A percentile compares a stretch with the other conserved stretches of the same genome.
These are phyloP conservation scores for Phylloscopus trochiloides DNA, from an alignment of 2,113 vertebrate genomes.

Conservation along the genomic window DNA sequence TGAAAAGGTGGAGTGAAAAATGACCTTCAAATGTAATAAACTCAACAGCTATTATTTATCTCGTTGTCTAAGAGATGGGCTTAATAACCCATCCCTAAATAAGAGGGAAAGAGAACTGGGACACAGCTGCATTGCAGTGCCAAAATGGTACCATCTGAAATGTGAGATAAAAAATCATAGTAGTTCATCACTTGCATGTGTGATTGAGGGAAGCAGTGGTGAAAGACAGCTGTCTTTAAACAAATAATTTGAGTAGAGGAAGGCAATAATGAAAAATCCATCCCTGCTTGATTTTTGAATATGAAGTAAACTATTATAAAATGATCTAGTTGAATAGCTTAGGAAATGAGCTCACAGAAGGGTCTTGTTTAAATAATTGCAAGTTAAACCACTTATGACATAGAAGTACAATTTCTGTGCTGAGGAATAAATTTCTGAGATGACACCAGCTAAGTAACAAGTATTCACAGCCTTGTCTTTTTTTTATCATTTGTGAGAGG, in stretches of 20 bases:
- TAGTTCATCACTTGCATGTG: not conserved
- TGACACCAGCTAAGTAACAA: not conserved
- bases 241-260: not conserved
- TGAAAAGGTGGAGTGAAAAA: slow-evolving; percentile 26
- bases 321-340: not conserved
- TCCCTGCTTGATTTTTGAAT: not conserved
- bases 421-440: not conserved
- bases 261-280: not conserved
- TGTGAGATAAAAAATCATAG: not conserved
- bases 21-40: slow-evolving; percentile 49
- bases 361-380: not conserved
- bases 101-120: not conserved
- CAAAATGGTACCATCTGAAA: not conserved
- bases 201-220: not conserved
- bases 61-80: not conserved
- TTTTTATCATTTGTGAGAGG: not conserved
- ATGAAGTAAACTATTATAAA: not conserved
- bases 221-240: not conserved
- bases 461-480: not conserved
- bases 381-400: not conserved
- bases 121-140: not conserved
- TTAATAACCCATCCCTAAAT: slow-evolving; percentile 31
- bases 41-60: slow-evolving; percentile 42
- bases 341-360: not conserved
- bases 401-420: not conserved